A percentile compares a stretch with the other conserved stretches of the same genome.
phyloP scores from a whole-genome alignment of 2,113 vertebrate genomes.

The Syngnathus floridae region DNA sequence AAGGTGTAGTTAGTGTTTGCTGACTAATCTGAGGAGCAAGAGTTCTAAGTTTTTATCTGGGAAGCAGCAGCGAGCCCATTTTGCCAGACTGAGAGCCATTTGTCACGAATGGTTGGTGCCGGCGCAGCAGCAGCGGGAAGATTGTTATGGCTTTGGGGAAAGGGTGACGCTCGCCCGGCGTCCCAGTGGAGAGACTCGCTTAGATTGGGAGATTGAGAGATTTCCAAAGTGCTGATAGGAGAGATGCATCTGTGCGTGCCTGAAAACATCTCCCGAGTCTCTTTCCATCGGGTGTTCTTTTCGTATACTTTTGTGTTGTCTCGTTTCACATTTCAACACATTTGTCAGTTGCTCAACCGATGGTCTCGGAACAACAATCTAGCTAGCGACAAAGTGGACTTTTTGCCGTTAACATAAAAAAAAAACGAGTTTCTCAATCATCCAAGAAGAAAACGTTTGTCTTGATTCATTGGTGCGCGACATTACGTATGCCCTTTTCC shows the following conservation, averaged over 20 bases:
- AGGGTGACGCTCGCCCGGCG: constrained; percentile 20
- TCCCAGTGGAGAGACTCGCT: constrained; percentile 34
- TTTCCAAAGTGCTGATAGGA: not conserved
- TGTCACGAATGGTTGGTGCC: constrained; percentile 12
- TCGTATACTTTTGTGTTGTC: constrained; percentile 26
- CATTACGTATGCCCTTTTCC: constrained; percentile 18
- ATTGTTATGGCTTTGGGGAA: constrained; percentile 44
- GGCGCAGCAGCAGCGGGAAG: constrained; percentile 24
- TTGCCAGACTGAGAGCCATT: constrained; percentile 32
- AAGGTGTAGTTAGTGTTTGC: not conserved
- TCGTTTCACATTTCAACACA: constrained; percentile 28
- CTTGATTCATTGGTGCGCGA: constrained; percentile 15
- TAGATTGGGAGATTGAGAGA: constrained; percentile 23
- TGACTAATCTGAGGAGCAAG: too few species aligned
- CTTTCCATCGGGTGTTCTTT: constrained; percentile 11
- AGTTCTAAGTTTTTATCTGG: not conserved
- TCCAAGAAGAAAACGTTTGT: constrained; percentile 15
- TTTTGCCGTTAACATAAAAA: constrained; percentile 38
- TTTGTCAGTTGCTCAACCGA: constrained; percentile 29
- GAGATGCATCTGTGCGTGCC: not conserved
- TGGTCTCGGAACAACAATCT: constrained; percentile 5
- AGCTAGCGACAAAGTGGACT: constrained; percentile 22
- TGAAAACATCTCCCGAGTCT: constrained; percentile 8
- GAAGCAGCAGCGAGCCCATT: not conserved
- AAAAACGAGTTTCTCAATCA: constrained; percentile 25